These are phyloP conservation scores for Camelus dromedarius DNA, from an alignment of 2,113 vertebrate species.

Conservation along the genomic window DNA sequence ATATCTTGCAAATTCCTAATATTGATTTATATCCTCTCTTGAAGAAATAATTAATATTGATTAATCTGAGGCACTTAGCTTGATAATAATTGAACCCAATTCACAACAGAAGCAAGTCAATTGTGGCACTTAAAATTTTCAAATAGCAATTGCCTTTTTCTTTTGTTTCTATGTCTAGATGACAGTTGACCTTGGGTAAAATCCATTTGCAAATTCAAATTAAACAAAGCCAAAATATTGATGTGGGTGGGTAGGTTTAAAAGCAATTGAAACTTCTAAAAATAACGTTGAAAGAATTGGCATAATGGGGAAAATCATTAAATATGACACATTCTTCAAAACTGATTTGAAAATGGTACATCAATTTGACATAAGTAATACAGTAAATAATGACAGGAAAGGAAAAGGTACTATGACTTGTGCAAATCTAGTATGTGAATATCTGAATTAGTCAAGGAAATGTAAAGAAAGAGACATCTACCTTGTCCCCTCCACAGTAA, in stretches of 20 bases:
- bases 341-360: not conserved
- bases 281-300: not conserved
- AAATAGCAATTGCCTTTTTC: not conserved
- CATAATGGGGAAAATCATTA: not conserved
- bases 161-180: not conserved
- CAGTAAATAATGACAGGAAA: not conserved
- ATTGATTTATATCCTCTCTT: not conserved
- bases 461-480: not conserved
- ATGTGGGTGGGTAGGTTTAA: not conserved
- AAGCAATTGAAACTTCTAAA: not conserved
- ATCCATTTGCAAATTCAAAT: slow-evolving; percentile 12
- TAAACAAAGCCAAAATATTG: slow-evolving; percentile 28
- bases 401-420: not conserved
- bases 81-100: not conserved
- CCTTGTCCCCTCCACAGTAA: not conserved
- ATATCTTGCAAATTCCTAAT: not conserved
- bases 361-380: not conserved
- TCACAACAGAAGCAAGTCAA: slow-evolving; percentile 11
- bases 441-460: slow-evolving; percentile 10
- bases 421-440: not conserved
- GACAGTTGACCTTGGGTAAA: slow-evolving; percentile 48
- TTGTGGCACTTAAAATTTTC: not conserved
- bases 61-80: not conserved
- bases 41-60: slow-evolving; percentile 57
- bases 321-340: not conserved